These are phyloP conservation scores for Cheumatopsyche charites DNA, from an alignment of 1,140 invertebrate genomes.

Conservation along the genomic window DNA sequence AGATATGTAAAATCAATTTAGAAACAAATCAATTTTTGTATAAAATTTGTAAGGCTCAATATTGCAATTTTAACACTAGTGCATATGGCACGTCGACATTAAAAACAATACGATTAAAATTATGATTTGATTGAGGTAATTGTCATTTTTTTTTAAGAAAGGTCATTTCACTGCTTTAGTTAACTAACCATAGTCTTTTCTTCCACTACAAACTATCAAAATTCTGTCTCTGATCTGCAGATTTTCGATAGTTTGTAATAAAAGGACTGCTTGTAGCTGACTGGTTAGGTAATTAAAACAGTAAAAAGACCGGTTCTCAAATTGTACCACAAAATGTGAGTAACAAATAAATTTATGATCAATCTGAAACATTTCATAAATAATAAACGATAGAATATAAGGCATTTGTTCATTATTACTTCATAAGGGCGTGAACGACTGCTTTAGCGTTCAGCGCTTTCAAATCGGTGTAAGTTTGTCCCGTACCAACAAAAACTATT, in stretches of 20 bases:
- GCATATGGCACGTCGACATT: neutral
- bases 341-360: neutral
- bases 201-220: too few relatives aligned
- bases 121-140: neutral
- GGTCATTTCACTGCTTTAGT: neutral
- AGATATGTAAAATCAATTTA: neutral
- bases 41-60: slow-evolving; percentile 12
- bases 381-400: slow-evolving; percentile 10
- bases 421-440: slow-evolving; percentile 96
- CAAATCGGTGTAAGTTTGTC: slow-evolving; percentile 98
- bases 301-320: too few relatives aligned
- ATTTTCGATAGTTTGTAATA: too few relatives aligned
- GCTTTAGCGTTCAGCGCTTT: slow-evolving; percentile 96
- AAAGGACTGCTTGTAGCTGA: too few relatives aligned
- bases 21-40: neutral
- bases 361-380: neutral
- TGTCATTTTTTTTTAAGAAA: neutral
- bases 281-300: too few relatives aligned
- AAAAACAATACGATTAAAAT: neutral
- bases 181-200: neutral
- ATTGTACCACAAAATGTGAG: neutral
- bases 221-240: too few relatives aligned
- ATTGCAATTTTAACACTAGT: neutral
- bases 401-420: slow-evolving; percentile 63
- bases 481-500: slow-evolving; percentile 99